Conservation (phyloP, 2,797 vertebrate genomes). For the Helicolenus hilgendorfi region DNA sequence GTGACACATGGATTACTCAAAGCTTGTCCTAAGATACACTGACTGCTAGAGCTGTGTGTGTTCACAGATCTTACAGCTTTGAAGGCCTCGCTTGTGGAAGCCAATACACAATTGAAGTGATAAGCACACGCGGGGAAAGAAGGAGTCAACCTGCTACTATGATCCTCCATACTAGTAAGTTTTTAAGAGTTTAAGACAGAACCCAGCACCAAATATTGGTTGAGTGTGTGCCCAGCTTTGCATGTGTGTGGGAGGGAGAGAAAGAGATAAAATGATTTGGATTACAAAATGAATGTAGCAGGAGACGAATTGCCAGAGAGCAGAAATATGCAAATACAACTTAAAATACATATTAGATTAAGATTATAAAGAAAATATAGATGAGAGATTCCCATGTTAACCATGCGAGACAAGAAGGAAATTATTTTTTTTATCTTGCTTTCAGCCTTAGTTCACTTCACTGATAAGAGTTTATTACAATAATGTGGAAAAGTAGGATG, state of each 20-base stretch:
- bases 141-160: slow-evolving; percentile 84
- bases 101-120: slow-evolving; percentile 88
- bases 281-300: neutral
- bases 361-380: neutral
- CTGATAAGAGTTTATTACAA: slow-evolving; percentile 22
- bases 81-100: slow-evolving; percentile 88
- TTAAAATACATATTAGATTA: neutral
- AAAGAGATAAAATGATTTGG: neutral
- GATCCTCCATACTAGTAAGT: slow-evolving; percentile 89
- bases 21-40: neutral
- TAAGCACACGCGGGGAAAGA: slow-evolving; percentile 87
- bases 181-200: slow-evolving; percentile 49
- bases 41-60: slow-evolving; percentile 24
- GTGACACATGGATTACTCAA: neutral
- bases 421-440: neutral
- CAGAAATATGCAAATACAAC: neutral
- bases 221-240: neutral
- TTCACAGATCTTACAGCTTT: slow-evolving; percentile 88
- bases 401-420: slow-evolving; percentile 8
- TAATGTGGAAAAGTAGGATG: neutral
- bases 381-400: neutral
- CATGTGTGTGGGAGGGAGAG: neutral
- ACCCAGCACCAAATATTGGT: neutral
- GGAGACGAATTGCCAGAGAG: neutral
- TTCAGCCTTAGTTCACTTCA: slow-evolving; percentile 1